Base-by-base conservation (phyloP, 2,113 vertebrate genomes). In the Chloroceryle aenea region DNA sequence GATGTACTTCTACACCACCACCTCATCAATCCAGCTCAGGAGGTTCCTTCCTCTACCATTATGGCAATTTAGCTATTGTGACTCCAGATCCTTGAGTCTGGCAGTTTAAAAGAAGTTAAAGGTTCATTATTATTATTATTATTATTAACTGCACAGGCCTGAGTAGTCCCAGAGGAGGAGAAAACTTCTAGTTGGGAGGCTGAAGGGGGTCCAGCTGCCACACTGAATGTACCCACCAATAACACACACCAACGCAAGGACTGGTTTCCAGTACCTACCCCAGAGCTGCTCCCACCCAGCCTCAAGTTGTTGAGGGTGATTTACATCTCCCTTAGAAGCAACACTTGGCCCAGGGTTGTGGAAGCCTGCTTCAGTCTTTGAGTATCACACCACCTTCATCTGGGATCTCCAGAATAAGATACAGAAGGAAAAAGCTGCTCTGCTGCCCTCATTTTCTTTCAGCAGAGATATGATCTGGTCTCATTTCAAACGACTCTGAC, bases 221-320 rank as follows among this genome's bases (percentile, higher is more conserved):
- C 30, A 38, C 23, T 3, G 27, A 32, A 5, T 5, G 5, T 11
- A 23, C 40, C 48, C 64, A 7, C 40, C 21, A 9, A 16, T 23
- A 27, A 9, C 15, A 6, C 76, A 20, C 2, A 42, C 25, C 40
- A 18, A 29, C 2, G 7, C 42, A 45, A 0, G 1, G 26, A 34
- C 9, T 16, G 29, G 4, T 89, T 76, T 64, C 64, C 59, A 73
- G 26, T n/a, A 38, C 3, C 1, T 2, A 36, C 50, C 26, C 61
- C 36, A 63, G 61, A 38, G 34, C 59, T 26, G 23, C 34, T 62
- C 34, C 59, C 36, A 62, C 14, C 15, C 34, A 38, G 59, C 22
- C 22, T 62, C 58, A 10, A 21, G 58, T 22, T 61, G 56, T 21
- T 58, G 32, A 58, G 56, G 56, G 20, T 58, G 34, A 21, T 61